Evolutionary conservation across 64 coral and sea anemone genomes (phyloP).

Genomic region (Montipora cactus): DNA sequence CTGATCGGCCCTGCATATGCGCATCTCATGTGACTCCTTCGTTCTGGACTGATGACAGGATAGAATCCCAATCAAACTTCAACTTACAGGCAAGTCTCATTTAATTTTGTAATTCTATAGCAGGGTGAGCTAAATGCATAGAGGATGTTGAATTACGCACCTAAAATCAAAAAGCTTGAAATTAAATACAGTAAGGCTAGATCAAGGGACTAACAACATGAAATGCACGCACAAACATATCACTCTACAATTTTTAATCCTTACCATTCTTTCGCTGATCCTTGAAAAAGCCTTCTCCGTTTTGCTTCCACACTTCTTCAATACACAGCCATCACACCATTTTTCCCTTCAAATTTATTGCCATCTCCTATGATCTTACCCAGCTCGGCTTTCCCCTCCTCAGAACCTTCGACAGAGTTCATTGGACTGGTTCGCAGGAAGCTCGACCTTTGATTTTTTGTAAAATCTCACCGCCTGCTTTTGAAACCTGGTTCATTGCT

Average conservation of each 20-base stretch:
- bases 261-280: slow-evolving; percentile 43
- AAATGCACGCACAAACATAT: slow-evolving; percentile 5
- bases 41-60: slow-evolving; percentile 81
- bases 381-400: too few species aligned
- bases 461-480: slow-evolving; percentile 6
- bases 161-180: too few species aligned
- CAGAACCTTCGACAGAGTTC: too few species aligned
- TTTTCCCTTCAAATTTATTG: too few species aligned
- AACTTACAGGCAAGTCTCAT: slow-evolving; percentile 67
- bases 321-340: background rate
- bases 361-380: slow-evolving; percentile 18
- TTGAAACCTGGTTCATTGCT: background rate
- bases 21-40: slow-evolving; percentile 81
- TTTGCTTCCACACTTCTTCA: background rate
- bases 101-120: background rate
- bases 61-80: slow-evolving; percentile 66
- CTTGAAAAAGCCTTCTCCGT: slow-evolving; percentile 29
- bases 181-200: too few species aligned
- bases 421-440: too few species aligned
- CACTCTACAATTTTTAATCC: background rate
- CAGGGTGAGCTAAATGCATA: too few species aligned
- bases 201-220: background rate
- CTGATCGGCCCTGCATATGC: background rate
- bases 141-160: too few species aligned
- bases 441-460: background rate